phyloP scores from a whole-genome alignment of 2,888 invertebrate species.

The Arenicola marina region DNA sequence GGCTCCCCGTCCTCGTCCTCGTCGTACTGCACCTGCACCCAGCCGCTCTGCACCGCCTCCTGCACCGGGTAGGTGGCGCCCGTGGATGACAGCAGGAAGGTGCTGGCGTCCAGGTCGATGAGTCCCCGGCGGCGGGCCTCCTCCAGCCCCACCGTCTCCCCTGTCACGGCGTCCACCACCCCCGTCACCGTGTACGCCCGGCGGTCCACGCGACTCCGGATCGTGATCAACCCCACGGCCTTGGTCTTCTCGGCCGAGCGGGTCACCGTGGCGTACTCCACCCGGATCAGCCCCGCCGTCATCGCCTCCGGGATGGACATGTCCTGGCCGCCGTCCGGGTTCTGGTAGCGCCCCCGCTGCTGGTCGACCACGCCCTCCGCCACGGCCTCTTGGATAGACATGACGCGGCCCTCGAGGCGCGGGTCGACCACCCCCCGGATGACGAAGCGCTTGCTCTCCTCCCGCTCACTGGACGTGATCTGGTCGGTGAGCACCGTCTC shows the following conservation, averaged over 20 bases:
- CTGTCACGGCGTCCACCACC: conserved; percentile 30
- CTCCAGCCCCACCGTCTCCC: conserved; percentile 21
- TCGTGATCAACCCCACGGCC: conserved; percentile 29
- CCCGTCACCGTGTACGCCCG: conserved; percentile 22
- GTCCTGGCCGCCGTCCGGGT: conserved; percentile 21
- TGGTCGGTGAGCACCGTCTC: conserved; percentile 29
- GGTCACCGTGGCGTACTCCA: conserved; percentile 46
- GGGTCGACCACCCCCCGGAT: conserved; percentile 31
- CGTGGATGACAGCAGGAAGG: conserved; percentile 15
- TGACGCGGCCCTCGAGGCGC: conserved; percentile 18
- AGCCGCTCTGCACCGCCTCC: conserved; percentile 31
- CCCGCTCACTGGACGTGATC: conserved; percentile 20
- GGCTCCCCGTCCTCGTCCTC: conserved; percentile 13
- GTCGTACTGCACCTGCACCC: conserved; percentile 32
- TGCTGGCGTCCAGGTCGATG: conserved; percentile 22
- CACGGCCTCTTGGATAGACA: conserved; percentile 31
- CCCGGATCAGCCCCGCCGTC: conserved; percentile 45
- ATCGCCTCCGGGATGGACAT: conserved; percentile 33
- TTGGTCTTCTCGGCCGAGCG: conserved; percentile 49
- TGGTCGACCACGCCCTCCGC: conserved; percentile 29
- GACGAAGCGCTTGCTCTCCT: conserved; percentile 27
- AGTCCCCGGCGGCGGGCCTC: conserved; percentile 28
- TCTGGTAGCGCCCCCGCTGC: conserved; percentile 16
- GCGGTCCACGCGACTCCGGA: conserved; percentile 20
- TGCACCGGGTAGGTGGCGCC: conserved; percentile 20